Percentiles rank a stretch among this genome's conserved stretches.
phyloP scores from a whole-genome alignment of 2,888 invertebrate genomes.

The Apeira syringaria region DNA sequence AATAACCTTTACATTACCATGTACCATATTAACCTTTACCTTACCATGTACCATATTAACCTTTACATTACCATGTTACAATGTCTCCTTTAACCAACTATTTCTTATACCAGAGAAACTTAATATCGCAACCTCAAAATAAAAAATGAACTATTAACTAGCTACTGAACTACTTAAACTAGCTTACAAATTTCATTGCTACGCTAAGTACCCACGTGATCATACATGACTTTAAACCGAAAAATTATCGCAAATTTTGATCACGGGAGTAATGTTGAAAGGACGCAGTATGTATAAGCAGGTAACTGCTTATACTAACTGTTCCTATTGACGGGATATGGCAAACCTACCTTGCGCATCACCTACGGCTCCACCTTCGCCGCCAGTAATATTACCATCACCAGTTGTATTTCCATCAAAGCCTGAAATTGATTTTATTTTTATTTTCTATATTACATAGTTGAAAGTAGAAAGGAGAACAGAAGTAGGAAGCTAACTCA shows the following conservation, averaged over 20 bases:
- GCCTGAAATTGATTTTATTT: too few relatives aligned
- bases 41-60: too few relatives aligned
- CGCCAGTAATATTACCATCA: conserved; percentile 77
- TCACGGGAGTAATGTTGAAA: conserved; percentile 28
- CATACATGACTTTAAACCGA: conserved; percentile 7
- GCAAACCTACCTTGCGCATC: conserved; percentile 83
- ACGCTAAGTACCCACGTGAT: conserved; percentile 47
- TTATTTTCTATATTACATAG: too few relatives aligned
- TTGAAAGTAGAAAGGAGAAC: too few relatives aligned
- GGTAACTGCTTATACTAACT: conserved; percentile 6
- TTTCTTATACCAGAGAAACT: too few relatives aligned
- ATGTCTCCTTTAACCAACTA: too few relatives aligned
- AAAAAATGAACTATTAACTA: too few relatives aligned
- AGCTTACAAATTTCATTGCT: conserved; percentile 75
- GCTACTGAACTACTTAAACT: conserved; percentile 5
- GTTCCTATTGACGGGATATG: conserved; percentile 24
- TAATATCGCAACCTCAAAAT: too few relatives aligned
- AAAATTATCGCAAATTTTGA: conserved; percentile 12
- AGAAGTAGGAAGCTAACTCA: too few relatives aligned
- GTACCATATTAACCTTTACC: too few relatives aligned
- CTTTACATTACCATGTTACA: too few relatives aligned
- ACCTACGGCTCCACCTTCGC: conserved; percentile 80
- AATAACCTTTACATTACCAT: too few relatives aligned
- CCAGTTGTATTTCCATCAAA: conserved; percentile 80
- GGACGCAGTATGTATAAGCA: conserved; percentile 20